Conservation (phyloP, 2,113 vertebrate species). For the Brachyhypopomus occidentalis region DNA sequence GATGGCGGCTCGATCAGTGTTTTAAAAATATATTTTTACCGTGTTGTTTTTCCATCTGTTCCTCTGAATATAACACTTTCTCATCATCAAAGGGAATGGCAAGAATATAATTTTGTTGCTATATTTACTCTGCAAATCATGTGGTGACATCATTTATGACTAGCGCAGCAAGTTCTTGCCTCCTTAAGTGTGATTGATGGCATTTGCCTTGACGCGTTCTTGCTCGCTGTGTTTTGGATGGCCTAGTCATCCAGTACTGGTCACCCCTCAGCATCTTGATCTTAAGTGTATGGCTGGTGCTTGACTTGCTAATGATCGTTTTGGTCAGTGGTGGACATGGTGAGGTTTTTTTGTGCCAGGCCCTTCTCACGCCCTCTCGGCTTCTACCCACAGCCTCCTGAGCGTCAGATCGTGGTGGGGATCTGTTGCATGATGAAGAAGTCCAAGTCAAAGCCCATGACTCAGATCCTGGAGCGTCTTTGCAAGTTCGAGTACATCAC, state of each 20-base stretch:
- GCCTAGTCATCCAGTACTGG: not conserved
- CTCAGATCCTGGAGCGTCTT: slow-evolving; percentile 95
- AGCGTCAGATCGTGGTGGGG: slow-evolving; percentile 93
- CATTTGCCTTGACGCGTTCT: not conserved
- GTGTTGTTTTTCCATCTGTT: too few relatives aligned
- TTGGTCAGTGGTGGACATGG: not conserved
- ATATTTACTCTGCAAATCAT: too few relatives aligned
- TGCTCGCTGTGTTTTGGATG: not conserved
- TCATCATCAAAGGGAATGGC: too few relatives aligned
- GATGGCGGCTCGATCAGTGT: not conserved
- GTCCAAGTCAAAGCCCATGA: slow-evolving; percentile 99
- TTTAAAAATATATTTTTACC: not conserved
- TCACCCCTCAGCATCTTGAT: not conserved
- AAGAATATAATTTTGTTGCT: too few relatives aligned
- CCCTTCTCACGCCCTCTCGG: not conserved
- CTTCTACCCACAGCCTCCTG: slow-evolving; percentile 78
- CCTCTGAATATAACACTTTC: too few relatives aligned
- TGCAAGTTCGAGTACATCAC: slow-evolving; percentile 98
- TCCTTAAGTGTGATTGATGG: not conserved
- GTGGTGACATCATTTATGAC: too few relatives aligned
- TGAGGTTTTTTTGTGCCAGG: slow-evolving; percentile 6
- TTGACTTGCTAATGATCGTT: not conserved
- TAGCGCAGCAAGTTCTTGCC: not conserved
- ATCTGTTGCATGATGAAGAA: slow-evolving; percentile 99
- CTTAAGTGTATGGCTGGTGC: not conserved